Percentiles rank a stretch among this genome's conserved stretches.
Evolutionary conservation across 2,113 vertebrate species (phyloP).

Genomic region (Vidua macroura): DNA sequence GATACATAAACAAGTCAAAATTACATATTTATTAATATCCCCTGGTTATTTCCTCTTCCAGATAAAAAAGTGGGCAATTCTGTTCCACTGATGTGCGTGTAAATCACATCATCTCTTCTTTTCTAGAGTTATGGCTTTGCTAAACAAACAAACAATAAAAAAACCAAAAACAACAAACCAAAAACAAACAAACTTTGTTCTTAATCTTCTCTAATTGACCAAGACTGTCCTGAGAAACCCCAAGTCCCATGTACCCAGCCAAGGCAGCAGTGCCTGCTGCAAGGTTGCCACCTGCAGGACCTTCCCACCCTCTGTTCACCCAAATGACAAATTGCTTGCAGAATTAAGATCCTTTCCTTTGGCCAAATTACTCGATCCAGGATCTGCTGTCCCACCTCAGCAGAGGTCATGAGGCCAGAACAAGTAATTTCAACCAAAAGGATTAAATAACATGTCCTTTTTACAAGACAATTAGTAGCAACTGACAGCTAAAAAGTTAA

Average conservation of each 20-base stretch:
- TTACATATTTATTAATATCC: background rate
- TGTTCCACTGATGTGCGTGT: background rate
- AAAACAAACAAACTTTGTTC: background rate
- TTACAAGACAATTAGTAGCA: background rate
- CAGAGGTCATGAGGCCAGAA: background rate
- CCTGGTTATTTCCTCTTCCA: background rate
- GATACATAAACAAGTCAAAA: background rate
- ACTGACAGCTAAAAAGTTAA: background rate
- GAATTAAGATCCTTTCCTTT: background rate
- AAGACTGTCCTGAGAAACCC: background rate
- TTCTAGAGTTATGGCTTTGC: background rate
- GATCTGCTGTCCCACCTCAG: background rate
- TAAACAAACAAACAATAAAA: background rate
- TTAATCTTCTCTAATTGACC: background rate
- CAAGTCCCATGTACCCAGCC: background rate
- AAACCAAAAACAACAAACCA: no score
- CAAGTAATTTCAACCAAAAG: background rate
- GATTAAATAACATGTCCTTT: background rate
- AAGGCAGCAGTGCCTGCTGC: background rate
- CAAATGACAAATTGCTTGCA: background rate
- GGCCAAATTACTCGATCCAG: accelerated
- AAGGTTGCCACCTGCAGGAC: slow-evolving; percentile 55
- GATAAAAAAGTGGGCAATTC: background rate
- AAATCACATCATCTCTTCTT: background rate
- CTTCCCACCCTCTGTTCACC: background rate